Evolutionary conservation across 2,113 vertebrate species (phyloP).

Genomic region (Apodemus sylvaticus): DNA sequence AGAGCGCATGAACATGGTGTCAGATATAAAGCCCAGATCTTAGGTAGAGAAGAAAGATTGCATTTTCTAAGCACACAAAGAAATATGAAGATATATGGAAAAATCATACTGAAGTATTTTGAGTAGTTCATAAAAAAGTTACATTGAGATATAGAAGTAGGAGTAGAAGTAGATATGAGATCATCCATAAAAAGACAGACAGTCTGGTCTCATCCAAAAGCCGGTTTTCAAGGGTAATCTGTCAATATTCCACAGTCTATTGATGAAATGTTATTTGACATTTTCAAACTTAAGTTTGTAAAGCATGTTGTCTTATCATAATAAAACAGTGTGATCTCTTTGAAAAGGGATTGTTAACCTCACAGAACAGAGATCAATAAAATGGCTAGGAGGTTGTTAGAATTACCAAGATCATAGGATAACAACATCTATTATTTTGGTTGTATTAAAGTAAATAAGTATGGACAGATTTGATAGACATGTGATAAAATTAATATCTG

Average conservation of each 20-base stretch:
- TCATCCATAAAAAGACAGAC: not conserved
- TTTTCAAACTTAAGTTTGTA: not conserved
- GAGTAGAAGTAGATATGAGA: not conserved
- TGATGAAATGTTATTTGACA: not conserved
- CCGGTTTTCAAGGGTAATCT: not conserved
- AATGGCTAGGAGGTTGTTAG: not conserved
- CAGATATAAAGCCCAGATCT: not conserved
- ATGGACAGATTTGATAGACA: not conserved
- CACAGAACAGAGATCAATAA: not conserved
- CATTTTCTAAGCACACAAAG: not conserved
- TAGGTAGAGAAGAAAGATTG: not conserved
- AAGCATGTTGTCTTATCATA: not conserved
- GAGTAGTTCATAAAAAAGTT: not conserved
- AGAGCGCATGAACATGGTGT: not conserved
- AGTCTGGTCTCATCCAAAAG: not conserved
- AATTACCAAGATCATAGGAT: not conserved
- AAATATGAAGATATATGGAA: not conserved
- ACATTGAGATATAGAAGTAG: not conserved
- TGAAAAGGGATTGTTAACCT: not conserved
- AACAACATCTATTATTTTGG: not conserved
- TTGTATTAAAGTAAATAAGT: not conserved
- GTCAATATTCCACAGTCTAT: not conserved
- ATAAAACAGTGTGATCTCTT: not conserved
- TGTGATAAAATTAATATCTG: not conserved
- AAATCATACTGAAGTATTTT: not conserved